phyloP scores from a whole-genome alignment of 2,113 vertebrate species.

The Sylvicapra grimmia region DNA sequence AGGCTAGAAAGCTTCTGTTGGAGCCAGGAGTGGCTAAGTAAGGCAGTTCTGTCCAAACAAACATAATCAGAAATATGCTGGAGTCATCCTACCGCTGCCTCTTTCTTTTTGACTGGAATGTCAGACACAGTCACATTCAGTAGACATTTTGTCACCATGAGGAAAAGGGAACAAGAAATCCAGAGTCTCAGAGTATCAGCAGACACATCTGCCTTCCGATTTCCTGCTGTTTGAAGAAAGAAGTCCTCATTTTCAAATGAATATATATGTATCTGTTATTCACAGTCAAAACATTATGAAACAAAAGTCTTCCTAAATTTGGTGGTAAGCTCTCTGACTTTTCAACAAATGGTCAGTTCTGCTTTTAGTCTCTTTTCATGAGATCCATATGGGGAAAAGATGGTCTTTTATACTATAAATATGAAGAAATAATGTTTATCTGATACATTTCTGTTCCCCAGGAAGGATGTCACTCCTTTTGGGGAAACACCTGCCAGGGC shows the following conservation, averaged over 20 bases:
- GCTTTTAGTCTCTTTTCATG: background rate
- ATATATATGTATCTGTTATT: background rate
- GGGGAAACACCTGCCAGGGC: background rate
- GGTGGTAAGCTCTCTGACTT: background rate
- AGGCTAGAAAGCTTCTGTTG: background rate
- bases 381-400: background rate
- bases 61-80: background rate
- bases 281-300: background rate
- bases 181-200: background rate
- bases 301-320: background rate
- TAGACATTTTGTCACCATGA: background rate
- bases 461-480: background rate
- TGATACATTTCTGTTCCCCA: background rate
- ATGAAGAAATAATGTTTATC: background rate
- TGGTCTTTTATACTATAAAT: background rate
- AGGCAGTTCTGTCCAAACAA: background rate
- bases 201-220: background rate
- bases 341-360: background rate
- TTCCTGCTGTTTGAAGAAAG: background rate
- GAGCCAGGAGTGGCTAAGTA: background rate
- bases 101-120: background rate
- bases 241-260: background rate
- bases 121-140: background rate
- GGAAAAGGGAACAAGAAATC: background rate
- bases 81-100: fast-evolving